Conservation (phyloP, 2,113 vertebrate species). For the Ailurus styani region DNA sequence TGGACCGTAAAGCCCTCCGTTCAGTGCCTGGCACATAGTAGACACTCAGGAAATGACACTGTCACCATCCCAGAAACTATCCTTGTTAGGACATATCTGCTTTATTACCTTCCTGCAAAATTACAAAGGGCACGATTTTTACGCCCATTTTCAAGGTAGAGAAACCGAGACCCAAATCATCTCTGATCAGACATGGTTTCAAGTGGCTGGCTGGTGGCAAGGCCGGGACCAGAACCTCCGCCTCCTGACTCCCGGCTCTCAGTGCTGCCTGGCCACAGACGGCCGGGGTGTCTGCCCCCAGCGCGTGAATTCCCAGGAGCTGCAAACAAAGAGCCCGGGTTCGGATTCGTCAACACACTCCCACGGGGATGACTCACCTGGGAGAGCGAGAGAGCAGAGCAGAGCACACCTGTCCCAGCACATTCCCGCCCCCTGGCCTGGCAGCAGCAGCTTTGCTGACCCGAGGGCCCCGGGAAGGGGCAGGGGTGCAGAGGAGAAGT, state of each 20-base stretch:
- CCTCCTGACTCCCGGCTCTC: background rate
- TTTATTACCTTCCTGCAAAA: background rate
- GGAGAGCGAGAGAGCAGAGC: background rate
- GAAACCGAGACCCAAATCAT: background rate
- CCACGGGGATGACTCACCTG: conserved; percentile 69
- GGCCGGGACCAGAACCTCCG: background rate
- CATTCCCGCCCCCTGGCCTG: conserved; percentile 47
- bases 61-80: background rate
- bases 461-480: background rate
- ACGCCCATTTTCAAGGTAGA: conserved; percentile 41
- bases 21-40: background rate
- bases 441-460: conserved; percentile 23
- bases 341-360: conserved; percentile 60
- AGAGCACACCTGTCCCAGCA: conserved; percentile 50
- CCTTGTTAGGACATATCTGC: background rate
- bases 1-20: background rate
- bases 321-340: conserved; percentile 43
- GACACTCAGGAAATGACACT: background rate
- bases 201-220: accelerated
- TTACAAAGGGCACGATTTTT: background rate
- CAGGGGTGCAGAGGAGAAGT: too few species aligned
- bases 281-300: background rate
- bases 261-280: background rate
- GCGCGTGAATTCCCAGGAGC: conserved; percentile 51
- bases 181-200: background rate